Base-by-base conservation (phyloP, 2,797 vertebrate genomes). In the Sebastiscus albofasciatus region DNA sequence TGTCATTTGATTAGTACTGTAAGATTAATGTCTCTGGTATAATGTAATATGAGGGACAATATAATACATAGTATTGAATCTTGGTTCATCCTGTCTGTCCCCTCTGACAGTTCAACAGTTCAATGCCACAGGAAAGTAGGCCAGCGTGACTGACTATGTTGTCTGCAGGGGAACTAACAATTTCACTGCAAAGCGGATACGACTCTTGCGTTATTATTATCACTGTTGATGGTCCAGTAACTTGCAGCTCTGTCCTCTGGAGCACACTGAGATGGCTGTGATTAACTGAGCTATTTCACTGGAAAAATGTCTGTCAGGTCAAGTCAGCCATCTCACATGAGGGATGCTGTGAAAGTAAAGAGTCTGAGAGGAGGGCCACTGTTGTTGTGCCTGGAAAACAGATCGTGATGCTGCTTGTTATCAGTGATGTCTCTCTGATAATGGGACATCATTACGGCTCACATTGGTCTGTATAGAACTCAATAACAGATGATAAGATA, bases 231-330 rank as follows among this genome's bases (percentile, higher is more conserved):
- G 54, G 60, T 65, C 67, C 26, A 24, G 62, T 18, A 27, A 59
- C 22, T 26, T 42, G 16, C 11, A 69, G 67, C 59, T 55, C 59
- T 27, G 54, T 77, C 55, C 16, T 77, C 72, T 75, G 79, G 55
- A 80, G 84, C 85, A 74, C 64, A 54, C 18, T 8, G 82, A 73
- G 55, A 79, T 74, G 75, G 31, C 5, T 36, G 33, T 74, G 75
- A 90, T 83, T 55, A 82, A 73, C 58, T 58, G 31, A 78, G 64
- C 73, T 36, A 22, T 16, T 26, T 77, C 58, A 49, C 73, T 73
- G 69, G 68, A 84, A 67, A 46, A 79, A 79, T 64, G 59, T 73
- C 84, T 90, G 89, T 90, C 85, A 73, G 72, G 66, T 87, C 81
- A n/a, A 79, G 69, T 83, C 80, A 82, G 75, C 24, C 77, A 59